Percentiles rank a stretch among this genome's conserved stretches.
Conservation (phyloP, 2,888 invertebrate genomes). For the Cryptophagus acutangulus region DNA sequence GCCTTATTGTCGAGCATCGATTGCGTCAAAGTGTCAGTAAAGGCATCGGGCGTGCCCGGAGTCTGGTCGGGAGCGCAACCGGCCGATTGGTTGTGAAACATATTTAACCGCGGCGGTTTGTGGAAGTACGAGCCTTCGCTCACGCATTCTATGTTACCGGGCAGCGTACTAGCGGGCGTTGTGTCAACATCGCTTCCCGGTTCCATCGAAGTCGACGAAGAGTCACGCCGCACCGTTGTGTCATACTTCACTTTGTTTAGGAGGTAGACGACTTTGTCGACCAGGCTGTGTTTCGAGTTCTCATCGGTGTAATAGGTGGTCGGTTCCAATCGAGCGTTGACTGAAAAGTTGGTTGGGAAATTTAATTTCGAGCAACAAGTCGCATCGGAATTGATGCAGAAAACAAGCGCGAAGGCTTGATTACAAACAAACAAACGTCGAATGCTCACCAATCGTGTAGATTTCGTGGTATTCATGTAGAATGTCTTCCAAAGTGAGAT, state of each 20-base stretch:
- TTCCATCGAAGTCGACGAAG: constrained; percentile 18
- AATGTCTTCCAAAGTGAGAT: constrained; percentile 41
- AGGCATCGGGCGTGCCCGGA: too few species aligned
- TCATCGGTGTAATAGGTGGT: constrained; percentile 37
- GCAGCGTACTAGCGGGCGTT: constrained; percentile 31
- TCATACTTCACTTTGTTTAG: constrained; percentile 27
- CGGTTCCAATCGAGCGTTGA: constrained; percentile 41
- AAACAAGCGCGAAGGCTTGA: too few species aligned
- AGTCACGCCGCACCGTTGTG: too few species aligned
- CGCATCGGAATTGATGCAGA: constrained; percentile 6
- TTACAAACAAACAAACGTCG: too few species aligned
- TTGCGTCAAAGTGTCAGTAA: constrained; percentile 45
- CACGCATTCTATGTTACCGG: constrained; percentile 27
- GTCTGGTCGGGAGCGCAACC: not conserved
- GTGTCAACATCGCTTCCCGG: constrained; percentile 32
- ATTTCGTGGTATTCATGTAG: constrained; percentile 42
- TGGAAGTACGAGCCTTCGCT: constrained; percentile 15
- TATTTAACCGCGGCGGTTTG: constrained; percentile 12
- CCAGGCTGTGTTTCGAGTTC: constrained; percentile 21
- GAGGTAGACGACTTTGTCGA: constrained; percentile 39
- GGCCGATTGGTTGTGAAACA: not conserved
- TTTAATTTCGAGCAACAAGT: constrained; percentile 4
- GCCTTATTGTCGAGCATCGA: constrained; percentile 50
- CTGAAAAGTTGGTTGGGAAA: too few species aligned
- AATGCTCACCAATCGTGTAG: constrained; percentile 42